Conservation (phyloP, 2,888 invertebrate genomes). For the Luperina nickerlii region DNA sequence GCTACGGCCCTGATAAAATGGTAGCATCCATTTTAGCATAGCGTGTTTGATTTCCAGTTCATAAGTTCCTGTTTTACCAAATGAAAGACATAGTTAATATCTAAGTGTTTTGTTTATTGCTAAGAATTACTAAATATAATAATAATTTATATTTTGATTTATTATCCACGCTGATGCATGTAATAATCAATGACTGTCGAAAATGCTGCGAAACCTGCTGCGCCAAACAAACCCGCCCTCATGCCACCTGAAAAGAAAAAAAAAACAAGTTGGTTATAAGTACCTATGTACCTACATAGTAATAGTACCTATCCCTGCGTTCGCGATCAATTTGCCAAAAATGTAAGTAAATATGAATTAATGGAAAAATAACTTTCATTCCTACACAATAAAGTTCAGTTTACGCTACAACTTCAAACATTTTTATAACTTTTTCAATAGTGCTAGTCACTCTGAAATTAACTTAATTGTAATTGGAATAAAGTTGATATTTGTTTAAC, state of each 20-base stretch:
- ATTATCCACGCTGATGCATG: slow-evolving; percentile 91
- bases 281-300: too few species aligned
- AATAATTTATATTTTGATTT: slow-evolving; percentile 18
- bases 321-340: too few species aligned
- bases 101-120: slow-evolving; percentile 50
- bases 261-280: not conserved
- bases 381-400: too few species aligned
- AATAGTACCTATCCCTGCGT: too few species aligned
- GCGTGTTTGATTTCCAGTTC: not conserved
- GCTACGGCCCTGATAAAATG: not conserved
- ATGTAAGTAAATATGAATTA: too few species aligned
- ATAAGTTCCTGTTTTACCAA: not conserved
- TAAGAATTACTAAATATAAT: slow-evolving; percentile 47
- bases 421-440: too few species aligned
- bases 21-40: too few species aligned
- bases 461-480: too few species aligned
- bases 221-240: slow-evolving; percentile 97
- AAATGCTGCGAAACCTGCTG: slow-evolving; percentile 99
- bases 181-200: slow-evolving; percentile 99
- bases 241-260: slow-evolving; percentile 94
- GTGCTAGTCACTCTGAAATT: too few species aligned
- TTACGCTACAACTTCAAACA: too few species aligned
- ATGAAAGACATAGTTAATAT: slow-evolving; percentile 9
- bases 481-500: too few species aligned
- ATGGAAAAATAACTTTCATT: too few species aligned